phyloP scores from a whole-genome alignment of 1,140 invertebrate species.

The Leguminivora glycinivorella region DNA sequence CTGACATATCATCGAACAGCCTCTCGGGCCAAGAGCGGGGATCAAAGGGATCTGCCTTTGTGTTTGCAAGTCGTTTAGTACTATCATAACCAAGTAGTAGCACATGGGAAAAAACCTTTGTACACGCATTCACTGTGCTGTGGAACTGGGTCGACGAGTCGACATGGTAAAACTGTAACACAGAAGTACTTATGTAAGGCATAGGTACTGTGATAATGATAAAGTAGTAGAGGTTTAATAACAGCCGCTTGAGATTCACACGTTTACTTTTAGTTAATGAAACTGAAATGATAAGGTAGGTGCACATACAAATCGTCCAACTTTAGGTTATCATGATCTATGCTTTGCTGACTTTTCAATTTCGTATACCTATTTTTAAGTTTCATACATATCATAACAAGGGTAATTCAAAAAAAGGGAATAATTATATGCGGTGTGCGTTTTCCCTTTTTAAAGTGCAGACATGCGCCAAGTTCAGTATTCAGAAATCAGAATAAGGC shows the following conservation, averaged over 20 bases:
- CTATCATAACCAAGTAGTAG: slow-evolving; percentile 13
- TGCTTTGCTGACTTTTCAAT: too few relatives aligned
- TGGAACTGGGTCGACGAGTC: neutral
- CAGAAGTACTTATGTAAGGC: neutral
- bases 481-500: neutral
- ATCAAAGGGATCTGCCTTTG: slow-evolving; percentile 24
- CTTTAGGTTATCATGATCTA: too few relatives aligned
- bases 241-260: neutral
- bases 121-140: neutral
- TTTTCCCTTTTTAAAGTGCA: too few relatives aligned
- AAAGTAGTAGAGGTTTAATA: neutral
- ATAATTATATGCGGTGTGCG: too few relatives aligned
- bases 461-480: too few relatives aligned
- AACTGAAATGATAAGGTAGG: too few relatives aligned
- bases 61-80: slow-evolving; percentile 23
- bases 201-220: too few relatives aligned
- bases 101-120: neutral
- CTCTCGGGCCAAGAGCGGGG: neutral
- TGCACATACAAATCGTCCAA: too few relatives aligned
- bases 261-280: too few relatives aligned
- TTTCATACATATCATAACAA: too few relatives aligned
- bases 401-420: too few relatives aligned
- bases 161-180: neutral
- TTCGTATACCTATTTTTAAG: too few relatives aligned
- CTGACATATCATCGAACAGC: neutral